phyloP scores from a whole-genome alignment of 2,113 vertebrate genomes.

The Danionella cerebrum region DNA sequence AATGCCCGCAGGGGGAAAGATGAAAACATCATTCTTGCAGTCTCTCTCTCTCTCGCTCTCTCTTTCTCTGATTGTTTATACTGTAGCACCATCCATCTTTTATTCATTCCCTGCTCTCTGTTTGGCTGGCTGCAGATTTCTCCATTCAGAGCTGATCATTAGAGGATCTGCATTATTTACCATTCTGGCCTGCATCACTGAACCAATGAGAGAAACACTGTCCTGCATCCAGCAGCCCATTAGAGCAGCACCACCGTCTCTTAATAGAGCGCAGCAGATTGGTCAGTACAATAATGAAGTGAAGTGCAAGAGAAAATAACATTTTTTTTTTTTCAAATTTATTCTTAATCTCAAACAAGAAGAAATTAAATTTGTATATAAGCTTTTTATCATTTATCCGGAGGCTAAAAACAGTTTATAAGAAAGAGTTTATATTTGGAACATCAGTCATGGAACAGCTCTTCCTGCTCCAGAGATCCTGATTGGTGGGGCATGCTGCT shows the following conservation, averaged over 20 bases:
- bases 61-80: slow-evolving; percentile 28
- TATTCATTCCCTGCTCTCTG: slow-evolving; percentile 30
- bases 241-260: background rate
- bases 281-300: no score
- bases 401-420: no score
- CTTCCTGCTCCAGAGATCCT: no score
- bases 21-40: background rate
- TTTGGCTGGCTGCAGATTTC: slow-evolving; percentile 27
- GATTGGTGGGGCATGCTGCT: no score
- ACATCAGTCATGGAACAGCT: no score
- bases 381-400: no score
- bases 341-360: no score
- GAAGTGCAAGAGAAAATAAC: no score
- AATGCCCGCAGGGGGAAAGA: slow-evolving; percentile 43
- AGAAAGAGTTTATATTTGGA: no score
- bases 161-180: slow-evolving; percentile 30
- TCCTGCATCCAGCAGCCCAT: background rate
- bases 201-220: background rate
- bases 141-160: slow-evolving; percentile 27
- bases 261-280: background rate
- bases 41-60: slow-evolving; percentile 5
- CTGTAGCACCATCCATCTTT: slow-evolving; percentile 21
- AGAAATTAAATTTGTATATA: no score
- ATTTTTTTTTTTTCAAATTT: no score
- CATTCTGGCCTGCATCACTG: background rate